A percentile compares a stretch with the other conserved stretches of the same genome.
Conservation (phyloP, 2,113 vertebrate species). For the Mesitornis unicolor region DNA sequence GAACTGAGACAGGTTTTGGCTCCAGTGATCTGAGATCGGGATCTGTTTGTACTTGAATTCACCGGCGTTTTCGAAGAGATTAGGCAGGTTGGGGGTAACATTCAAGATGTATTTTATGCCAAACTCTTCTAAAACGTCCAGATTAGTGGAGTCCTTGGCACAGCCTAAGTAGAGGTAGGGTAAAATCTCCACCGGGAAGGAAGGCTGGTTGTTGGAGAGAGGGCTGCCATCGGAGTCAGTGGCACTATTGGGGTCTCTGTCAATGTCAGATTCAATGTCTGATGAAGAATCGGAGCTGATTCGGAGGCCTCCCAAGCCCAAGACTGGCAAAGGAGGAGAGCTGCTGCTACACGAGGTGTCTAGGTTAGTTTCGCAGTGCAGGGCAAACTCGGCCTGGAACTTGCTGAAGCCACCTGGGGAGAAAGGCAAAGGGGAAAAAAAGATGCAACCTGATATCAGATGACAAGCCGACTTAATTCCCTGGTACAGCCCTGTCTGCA, state of each 20-base stretch:
- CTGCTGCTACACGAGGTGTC: slow-evolving; percentile 84
- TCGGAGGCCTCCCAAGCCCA: slow-evolving; percentile 90
- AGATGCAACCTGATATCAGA: slow-evolving; percentile 25
- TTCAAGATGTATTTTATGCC: slow-evolving; percentile 99
- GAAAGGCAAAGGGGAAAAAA: neutral
- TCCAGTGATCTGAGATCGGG: slow-evolving; percentile 99
- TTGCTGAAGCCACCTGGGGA: slow-evolving; percentile 90
- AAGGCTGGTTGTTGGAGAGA: slow-evolving; percentile 90
- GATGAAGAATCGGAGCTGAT: slow-evolving; percentile 96
- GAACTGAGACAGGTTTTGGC: slow-evolving; percentile 98
- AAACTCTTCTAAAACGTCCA: slow-evolving; percentile 96
- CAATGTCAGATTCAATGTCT: slow-evolving; percentile 94
- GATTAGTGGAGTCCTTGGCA: slow-evolving; percentile 96
- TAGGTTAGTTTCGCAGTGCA: slow-evolving; percentile 90
- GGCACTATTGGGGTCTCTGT: slow-evolving; percentile 89
- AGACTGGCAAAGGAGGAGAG: slow-evolving; percentile 86
- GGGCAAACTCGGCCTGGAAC: slow-evolving; percentile 89
- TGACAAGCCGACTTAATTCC: neutral
- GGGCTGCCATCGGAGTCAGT: slow-evolving; percentile 94
- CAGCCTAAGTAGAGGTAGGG: slow-evolving; percentile 94
- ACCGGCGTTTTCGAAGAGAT: slow-evolving; percentile 96
- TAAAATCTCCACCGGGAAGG: slow-evolving; percentile 94
- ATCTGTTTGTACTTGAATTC: slow-evolving; percentile 99
- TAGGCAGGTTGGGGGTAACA: slow-evolving; percentile 97
- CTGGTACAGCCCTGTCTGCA: neutral